These are phyloP conservation scores for Acronicta leporina DNA, from an alignment of 2,888 invertebrate genomes.

Conservation along the genomic window DNA sequence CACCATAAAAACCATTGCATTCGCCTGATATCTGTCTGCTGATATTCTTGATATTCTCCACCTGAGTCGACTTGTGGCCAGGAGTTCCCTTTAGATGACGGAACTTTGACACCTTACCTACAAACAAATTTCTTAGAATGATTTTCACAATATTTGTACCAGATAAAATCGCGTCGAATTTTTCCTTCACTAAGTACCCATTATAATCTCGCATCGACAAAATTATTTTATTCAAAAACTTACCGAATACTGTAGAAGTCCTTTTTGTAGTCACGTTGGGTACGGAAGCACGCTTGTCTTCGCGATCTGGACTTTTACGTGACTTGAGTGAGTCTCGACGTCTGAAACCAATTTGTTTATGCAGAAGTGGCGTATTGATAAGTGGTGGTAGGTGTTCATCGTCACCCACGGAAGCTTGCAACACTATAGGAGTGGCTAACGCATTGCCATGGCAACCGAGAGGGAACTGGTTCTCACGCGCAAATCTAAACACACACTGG, in stretches of 20 bases:
- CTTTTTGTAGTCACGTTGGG: slow-evolving; percentile 92
- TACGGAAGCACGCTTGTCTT: slow-evolving; percentile 86
- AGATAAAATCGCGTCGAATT: too few species aligned
- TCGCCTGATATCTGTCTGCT: slow-evolving; percentile 97
- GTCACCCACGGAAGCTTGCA: too few species aligned
- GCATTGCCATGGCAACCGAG: too few species aligned
- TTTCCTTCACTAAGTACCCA: too few species aligned
- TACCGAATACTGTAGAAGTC: slow-evolving; percentile 96
- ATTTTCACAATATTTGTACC: too few species aligned
- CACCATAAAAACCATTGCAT: slow-evolving; percentile 97
- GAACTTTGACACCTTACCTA: slow-evolving; percentile 94
- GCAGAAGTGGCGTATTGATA: not conserved
- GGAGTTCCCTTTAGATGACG: slow-evolving; percentile 97
- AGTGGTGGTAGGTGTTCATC: too few species aligned
- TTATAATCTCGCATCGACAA: not conserved
- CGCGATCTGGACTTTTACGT: slow-evolving; percentile 89
- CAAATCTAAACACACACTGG: too few species aligned
- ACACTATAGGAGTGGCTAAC: too few species aligned
- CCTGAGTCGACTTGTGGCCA: slow-evolving; percentile 96
- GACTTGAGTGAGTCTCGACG: slow-evolving; percentile 92
- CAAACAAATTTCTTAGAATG: slow-evolving; percentile 21
- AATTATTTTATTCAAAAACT: slow-evolving; percentile 35
- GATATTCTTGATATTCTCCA: slow-evolving; percentile 97
- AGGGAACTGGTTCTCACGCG: too few species aligned
- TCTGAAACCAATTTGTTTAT: slow-evolving; percentile 68